Evolutionary conservation across 2,797 vertebrate species (phyloP).

Genomic region (Poecilia gillii): DNA sequence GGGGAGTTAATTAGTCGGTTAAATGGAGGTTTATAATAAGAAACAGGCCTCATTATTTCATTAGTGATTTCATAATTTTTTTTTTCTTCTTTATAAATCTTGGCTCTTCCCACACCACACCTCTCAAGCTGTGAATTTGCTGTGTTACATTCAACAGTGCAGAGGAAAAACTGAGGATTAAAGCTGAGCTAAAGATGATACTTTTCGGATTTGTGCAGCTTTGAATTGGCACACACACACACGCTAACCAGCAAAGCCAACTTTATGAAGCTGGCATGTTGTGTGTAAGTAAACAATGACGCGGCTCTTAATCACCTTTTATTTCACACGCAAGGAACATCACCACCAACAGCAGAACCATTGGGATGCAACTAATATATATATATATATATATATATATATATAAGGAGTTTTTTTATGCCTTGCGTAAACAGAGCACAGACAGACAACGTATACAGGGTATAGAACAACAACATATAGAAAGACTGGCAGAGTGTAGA

Average conservation of each 20-base stretch:
- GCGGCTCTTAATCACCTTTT: not conserved
- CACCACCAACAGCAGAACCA: not conserved
- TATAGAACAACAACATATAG: too few species aligned
- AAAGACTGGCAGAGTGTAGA: too few species aligned
- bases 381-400: too few species aligned
- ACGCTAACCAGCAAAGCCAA: not conserved
- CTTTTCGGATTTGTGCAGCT: not conserved
- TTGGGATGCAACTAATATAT: not conserved
- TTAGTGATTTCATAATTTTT: not conserved
- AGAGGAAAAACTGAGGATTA: not conserved
- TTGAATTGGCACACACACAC: not conserved
- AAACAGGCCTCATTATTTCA: not conserved
- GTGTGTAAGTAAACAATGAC: not conserved
- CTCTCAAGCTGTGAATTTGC: not conserved
- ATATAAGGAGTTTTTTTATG: not conserved
- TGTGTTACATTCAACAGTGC: too few species aligned
- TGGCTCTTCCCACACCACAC: not conserved
- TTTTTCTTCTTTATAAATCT: not conserved
- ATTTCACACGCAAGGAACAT: not conserved
- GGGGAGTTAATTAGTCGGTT: constrained; percentile 3
- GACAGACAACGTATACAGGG: too few species aligned
- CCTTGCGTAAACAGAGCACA: not conserved
- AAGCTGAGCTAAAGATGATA: not conserved
- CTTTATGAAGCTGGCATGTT: not conserved
- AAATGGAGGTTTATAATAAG: constrained; percentile 4